phyloP scores from a whole-genome alignment of 2,888 invertebrate genomes.

The Dione vanillae region DNA sequence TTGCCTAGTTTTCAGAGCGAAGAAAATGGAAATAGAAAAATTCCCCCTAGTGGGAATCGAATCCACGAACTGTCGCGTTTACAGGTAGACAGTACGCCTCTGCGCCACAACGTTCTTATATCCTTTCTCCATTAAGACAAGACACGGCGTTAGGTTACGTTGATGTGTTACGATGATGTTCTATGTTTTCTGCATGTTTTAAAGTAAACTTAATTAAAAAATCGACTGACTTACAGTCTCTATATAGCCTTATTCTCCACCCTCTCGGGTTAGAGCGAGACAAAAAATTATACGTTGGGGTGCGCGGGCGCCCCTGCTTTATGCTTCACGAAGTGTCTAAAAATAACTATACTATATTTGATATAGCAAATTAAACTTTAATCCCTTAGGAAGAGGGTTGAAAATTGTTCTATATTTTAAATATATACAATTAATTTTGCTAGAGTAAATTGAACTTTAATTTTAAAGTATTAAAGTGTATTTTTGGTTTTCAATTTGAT shows the following conservation, averaged over 20 bases:
- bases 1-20: too few relatives aligned
- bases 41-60: too few relatives aligned
- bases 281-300: constrained; percentile 48
- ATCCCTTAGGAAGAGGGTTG: background rate
- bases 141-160: too few relatives aligned
- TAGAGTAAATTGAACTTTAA: constrained; percentile 1
- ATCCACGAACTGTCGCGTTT: too few relatives aligned
- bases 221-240: constrained; percentile 26
- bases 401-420: background rate
- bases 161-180: too few relatives aligned
- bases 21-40: too few relatives aligned
- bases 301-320: constrained; percentile 55
- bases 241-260: constrained; percentile 44
- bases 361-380: constrained; percentile 19
- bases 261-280: constrained; percentile 47
- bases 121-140: too few relatives aligned
- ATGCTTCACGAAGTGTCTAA: constrained; percentile 44
- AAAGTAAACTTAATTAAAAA: too few relatives aligned
- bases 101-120: too few relatives aligned
- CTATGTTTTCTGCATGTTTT: too few relatives aligned
- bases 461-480: constrained; percentile 12
- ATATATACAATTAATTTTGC: too few relatives aligned
- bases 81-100: too few relatives aligned
- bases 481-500: background rate
- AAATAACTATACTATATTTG: constrained; percentile 35